Evolutionary conservation across 1,140 invertebrate genomes (phyloP), one percentile per base, ranked within the genome.

Genomic region (Drosophila tropicalis): DNA sequence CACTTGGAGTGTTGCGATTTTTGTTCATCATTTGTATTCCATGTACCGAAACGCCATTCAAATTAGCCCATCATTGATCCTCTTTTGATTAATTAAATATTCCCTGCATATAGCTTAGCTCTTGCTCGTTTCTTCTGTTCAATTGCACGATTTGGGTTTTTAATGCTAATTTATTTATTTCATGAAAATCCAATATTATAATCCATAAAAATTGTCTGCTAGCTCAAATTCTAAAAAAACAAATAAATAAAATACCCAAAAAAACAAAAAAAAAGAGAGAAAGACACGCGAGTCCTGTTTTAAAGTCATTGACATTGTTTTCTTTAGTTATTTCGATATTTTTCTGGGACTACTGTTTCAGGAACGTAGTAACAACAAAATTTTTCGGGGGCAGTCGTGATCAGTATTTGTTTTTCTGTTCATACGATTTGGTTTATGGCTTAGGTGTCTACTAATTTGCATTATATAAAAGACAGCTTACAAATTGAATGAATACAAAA

Each of bases 201-300:
- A 32, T 29, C 65, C 72, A 66, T 25, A 44, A 41, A 39, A 69
- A 72, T 57, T 70, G 72, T 83, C 57, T 65, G 63, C 74, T 89
- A 90, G 77, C 80, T 75, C 57, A 89, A 84, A 89, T 89, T 89
- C 84, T 84, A 89, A 86, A 57, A 56, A 73, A 22, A 12, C 34
- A 72, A 44, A 15, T 17, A 29, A 62, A 39, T 39, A 9, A 47
- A 22, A 9, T 7, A 57, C 10, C 34, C 36, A 55, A 13, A 70
- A 67, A 25, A 25, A 25, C 36, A 55, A 13, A 70, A 67, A 25
- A 25, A 25, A 29, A 29, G 6, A 29, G 29, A 29, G 54, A 73
- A 67, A 83, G 76, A 84, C 84, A 80, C 76, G 44, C 44, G 80
- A 84, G 74, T 89, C 84, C 84, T 89, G 84, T 84, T 68, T 67